These are phyloP conservation scores for Ictalurus punctatus DNA, from an alignment of 2,113 vertebrate species.

Conservation along the genomic window DNA sequence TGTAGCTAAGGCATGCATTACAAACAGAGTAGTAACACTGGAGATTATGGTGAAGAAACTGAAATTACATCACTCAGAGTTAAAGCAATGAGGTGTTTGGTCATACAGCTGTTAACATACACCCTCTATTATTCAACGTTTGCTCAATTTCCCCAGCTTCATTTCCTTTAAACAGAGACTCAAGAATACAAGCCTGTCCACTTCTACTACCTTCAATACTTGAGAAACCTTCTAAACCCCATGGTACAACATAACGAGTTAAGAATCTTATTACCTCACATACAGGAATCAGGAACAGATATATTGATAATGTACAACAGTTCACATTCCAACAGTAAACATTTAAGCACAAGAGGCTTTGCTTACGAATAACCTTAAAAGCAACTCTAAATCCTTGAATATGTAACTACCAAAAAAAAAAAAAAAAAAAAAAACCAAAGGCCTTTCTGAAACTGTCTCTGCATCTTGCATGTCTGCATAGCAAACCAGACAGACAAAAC, in stretches of 20 bases:
- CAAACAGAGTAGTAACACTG: neutral
- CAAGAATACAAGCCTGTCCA: neutral
- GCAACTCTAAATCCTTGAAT: neutral
- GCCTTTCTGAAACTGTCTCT: neutral
- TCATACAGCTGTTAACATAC: constrained; percentile 15
- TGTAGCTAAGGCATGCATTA: neutral
- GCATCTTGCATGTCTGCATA: neutral
- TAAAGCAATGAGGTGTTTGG: neutral
- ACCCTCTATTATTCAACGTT: constrained; percentile 22
- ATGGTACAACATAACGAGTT: neutral
- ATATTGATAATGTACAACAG: neutral
- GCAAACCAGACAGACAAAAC: neutral
- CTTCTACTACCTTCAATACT: neutral
- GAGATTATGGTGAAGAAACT: neutral
- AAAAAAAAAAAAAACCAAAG: too few relatives aligned
- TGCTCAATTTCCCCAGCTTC: constrained; percentile 33
- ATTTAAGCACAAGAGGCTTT: neutral
- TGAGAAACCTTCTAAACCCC: neutral
- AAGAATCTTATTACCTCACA: neutral
- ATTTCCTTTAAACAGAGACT: constrained; percentile 28
- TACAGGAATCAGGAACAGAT: neutral
- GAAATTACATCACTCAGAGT: neutral
- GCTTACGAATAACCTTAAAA: neutral
- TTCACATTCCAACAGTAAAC: neutral
- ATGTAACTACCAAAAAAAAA: neutral